phyloP scores from a whole-genome alignment of 2,797 vertebrate genomes.

The Microctenopoma steveboyesi region DNA sequence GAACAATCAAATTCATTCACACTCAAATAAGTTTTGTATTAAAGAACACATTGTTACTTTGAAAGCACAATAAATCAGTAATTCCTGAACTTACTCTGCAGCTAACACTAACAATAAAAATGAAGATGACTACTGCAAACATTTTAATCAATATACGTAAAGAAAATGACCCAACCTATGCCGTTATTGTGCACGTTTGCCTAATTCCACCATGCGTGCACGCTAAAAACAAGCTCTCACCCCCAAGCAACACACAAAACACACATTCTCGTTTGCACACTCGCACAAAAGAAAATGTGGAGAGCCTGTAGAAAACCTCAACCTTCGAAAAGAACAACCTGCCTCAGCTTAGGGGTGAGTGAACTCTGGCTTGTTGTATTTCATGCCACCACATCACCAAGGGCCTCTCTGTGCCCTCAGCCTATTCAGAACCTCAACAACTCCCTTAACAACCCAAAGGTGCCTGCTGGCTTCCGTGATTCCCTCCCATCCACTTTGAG shows the following conservation, averaged over 20 bases:
- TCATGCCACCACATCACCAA: conserved; percentile 77
- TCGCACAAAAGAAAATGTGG: conserved; percentile 49
- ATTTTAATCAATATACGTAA: conserved; percentile 30
- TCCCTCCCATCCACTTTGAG: conserved; percentile 66
- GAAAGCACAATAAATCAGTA: neutral
- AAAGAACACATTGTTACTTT: neutral
- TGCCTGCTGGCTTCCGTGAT: conserved; percentile 64
- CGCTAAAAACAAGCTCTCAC: conserved; percentile 31
- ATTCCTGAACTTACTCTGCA: neutral
- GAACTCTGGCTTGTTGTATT: conserved; percentile 79
- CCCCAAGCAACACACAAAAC: conserved; percentile 28
- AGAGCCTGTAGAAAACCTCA: conserved; percentile 48
- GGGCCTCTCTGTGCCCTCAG: conserved; percentile 65
- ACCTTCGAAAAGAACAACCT: conserved; percentile 73
- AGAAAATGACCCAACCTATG: conserved; percentile 17
- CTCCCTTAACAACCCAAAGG: conserved; percentile 62
- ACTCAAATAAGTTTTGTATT: neutral
- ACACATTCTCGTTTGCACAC: conserved; percentile 11
- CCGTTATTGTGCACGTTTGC: conserved; percentile 13
- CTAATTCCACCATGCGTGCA: conserved; percentile 18
- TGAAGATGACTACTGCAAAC: neutral
- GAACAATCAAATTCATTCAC: conserved; percentile 13
- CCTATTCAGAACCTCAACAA: conserved; percentile 68
- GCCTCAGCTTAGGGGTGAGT: conserved; percentile 61
- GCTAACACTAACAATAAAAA: neutral